A percentile compares a stretch with the other conserved stretches of the same genome.
phyloP scores from a whole-genome alignment of 2,797 vertebrate species.

The Poecilia picta region DNA sequence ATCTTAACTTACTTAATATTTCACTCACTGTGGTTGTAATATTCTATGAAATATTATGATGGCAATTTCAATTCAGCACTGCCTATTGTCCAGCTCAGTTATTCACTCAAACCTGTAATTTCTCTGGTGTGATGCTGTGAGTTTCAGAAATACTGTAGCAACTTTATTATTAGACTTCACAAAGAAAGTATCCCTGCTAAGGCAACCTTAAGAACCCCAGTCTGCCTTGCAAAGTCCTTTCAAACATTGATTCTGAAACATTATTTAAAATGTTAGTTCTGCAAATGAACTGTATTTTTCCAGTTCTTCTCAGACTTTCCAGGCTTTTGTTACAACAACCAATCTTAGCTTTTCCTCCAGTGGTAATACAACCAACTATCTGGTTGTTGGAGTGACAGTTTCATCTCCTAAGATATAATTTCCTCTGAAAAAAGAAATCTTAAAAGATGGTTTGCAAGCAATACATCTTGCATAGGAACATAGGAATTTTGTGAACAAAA shows the following conservation, averaged over 20 bases:
- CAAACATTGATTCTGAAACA: background rate
- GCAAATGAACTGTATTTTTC: background rate
- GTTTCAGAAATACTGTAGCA: background rate
- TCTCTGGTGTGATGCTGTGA: background rate
- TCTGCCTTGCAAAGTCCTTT: constrained; percentile 17
- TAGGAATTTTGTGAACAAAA: background rate
- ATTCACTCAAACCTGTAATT: background rate
- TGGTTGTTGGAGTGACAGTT: background rate
- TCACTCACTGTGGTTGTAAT: background rate
- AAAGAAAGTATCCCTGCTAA: constrained; percentile 18
- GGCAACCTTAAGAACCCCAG: constrained; percentile 15
- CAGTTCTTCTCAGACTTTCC: background rate
- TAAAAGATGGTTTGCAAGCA: background rate
- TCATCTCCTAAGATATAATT: background rate
- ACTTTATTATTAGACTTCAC: constrained; percentile 28
- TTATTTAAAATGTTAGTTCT: background rate
- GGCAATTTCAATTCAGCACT: background rate
- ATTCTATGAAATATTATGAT: background rate
- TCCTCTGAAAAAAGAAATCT: background rate
- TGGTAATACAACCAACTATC: background rate
- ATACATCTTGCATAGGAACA: background rate
- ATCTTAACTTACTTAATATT: background rate
- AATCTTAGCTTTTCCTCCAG: background rate
- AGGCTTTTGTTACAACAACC: background rate
- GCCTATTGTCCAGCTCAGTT: background rate